Evolutionary conservation across 2,113 vertebrate genomes (phyloP).

Genomic region (Mungos mungo): DNA sequence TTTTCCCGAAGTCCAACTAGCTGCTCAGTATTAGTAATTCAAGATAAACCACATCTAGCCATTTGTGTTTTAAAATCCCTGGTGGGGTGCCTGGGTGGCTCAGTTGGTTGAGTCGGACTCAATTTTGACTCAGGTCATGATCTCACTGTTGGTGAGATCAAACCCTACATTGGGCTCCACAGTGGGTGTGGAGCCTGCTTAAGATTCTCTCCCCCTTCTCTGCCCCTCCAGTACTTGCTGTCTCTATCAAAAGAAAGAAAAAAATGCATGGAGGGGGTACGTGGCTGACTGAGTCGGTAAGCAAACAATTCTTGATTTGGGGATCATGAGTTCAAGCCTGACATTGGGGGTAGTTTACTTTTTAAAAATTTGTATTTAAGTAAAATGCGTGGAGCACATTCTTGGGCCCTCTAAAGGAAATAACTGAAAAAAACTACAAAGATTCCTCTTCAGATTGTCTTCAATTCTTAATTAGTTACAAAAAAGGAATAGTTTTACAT

Average conservation of each 20-base stretch:
- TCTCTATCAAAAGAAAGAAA: too few relatives aligned
- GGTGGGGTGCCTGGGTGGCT: neutral
- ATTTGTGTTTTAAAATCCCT: neutral
- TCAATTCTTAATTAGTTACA: conserved; percentile 27
- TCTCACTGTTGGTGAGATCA: neutral
- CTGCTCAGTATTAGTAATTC: neutral
- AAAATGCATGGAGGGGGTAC: too few relatives aligned
- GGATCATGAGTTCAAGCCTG: neutral
- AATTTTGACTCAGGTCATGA: neutral
- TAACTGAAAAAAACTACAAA: neutral
- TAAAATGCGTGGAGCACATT: neutral
- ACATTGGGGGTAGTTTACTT: neutral
- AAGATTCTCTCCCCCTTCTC: too few relatives aligned
- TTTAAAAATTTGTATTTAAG: neutral
- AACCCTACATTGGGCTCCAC: neutral
- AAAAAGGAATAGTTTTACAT: neutral
- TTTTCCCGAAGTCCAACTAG: neutral
- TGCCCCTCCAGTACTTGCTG: too few relatives aligned
- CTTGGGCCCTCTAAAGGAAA: neutral
- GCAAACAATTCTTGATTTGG: neutral
- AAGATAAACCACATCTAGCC: neutral
- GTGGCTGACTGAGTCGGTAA: too few relatives aligned
- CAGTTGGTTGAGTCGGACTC: neutral
- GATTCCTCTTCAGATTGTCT: neutral
- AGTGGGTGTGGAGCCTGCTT: neutral